Percentiles rank a stretch among this genome's conserved stretches.
phyloP scores from a whole-genome alignment of 1,140 invertebrate genomes.

The Maconellicoccus hirsutus region DNA sequence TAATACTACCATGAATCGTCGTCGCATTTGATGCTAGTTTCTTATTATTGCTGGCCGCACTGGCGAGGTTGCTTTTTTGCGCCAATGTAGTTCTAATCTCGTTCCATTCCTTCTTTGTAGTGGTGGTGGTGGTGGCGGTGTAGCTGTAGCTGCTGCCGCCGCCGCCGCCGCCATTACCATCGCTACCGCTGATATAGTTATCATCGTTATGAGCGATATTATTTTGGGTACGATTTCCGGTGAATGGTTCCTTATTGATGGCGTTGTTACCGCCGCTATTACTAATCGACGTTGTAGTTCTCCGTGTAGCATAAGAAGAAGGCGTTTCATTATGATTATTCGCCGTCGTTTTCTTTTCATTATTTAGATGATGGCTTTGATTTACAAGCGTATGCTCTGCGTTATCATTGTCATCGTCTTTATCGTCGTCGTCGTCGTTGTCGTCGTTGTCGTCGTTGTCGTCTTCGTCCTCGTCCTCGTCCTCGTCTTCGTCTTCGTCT shows the following conservation, averaged over 20 bases:
- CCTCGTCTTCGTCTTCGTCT: too few relatives aligned
- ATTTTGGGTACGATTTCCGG: conserved; percentile 14
- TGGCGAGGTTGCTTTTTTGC: too few relatives aligned
- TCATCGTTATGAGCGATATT: not conserved
- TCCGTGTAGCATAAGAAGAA: not conserved
- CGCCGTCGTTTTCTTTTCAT: too few relatives aligned
- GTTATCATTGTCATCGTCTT: conserved; percentile 27
- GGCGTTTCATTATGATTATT: not conserved
- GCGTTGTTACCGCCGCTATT: conserved; percentile 26
- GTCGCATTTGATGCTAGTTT: too few relatives aligned
- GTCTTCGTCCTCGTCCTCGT: conserved; percentile 32
- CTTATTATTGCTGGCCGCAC: too few relatives aligned
- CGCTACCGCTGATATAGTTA: not conserved
- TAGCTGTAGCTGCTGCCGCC: not conserved
- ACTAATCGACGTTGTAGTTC: not conserved
- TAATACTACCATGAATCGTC: too few relatives aligned
- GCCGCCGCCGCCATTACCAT: not conserved
- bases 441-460: conserved; percentile 29
- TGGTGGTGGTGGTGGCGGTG: not conserved
- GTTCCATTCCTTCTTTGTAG: not conserved
- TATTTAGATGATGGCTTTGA: too few relatives aligned
- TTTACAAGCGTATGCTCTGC: too few relatives aligned
- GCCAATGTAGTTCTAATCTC: not conserved
- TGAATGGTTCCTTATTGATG: conserved; percentile 17
- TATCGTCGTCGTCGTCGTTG: conserved; percentile 26